phyloP scores from a whole-genome alignment of 1,140 invertebrate genomes.

The Scaptomyza hsui region DNA sequence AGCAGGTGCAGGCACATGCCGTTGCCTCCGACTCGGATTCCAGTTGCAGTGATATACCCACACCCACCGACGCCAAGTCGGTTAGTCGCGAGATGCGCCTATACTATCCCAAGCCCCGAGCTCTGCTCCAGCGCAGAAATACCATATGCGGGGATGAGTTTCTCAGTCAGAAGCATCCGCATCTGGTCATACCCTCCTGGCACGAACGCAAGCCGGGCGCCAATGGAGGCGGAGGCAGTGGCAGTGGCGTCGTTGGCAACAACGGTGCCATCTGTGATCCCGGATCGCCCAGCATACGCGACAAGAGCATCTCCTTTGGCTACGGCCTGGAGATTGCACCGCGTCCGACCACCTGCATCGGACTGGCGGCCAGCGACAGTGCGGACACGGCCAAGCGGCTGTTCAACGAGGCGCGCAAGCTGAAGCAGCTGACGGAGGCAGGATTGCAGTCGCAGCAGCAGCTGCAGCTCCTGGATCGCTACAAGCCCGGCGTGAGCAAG shows the following conservation, averaged over 20 bases:
- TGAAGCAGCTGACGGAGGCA: conserved; percentile 66
- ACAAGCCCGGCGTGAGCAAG: conserved; percentile 80
- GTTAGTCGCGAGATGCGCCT: conserved; percentile 84
- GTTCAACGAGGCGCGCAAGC: conserved; percentile 56
- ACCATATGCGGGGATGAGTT: conserved; percentile 90
- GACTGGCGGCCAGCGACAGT: conserved; percentile 72
- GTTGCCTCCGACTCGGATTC: conserved; percentile 79
- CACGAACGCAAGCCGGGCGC: conserved; percentile 65
- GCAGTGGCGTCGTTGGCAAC: background rate
- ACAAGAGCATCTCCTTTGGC: conserved; percentile 89
- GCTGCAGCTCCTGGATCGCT: conserved; percentile 47
- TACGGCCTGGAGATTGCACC: conserved; percentile 88
- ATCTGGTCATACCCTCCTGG: conserved; percentile 65
- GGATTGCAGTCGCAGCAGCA: conserved; percentile 61
- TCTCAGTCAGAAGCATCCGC: conserved; percentile 58
- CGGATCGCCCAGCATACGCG: conserved; percentile 85
- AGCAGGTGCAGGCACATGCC: conserved; percentile 26
- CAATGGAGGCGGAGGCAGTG: conserved; percentile 8
- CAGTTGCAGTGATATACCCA: conserved; percentile 80
- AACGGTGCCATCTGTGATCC: conserved; percentile 71
- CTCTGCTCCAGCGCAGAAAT: conserved; percentile 91
- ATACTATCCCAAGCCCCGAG: conserved; percentile 90
- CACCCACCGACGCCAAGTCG: conserved; percentile 74
- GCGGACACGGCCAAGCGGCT: conserved; percentile 52
- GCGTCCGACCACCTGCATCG: conserved; percentile 88